Evolutionary conservation across 2,888 invertebrate species (phyloP).

Genomic region (Merodon equestris): DNA sequence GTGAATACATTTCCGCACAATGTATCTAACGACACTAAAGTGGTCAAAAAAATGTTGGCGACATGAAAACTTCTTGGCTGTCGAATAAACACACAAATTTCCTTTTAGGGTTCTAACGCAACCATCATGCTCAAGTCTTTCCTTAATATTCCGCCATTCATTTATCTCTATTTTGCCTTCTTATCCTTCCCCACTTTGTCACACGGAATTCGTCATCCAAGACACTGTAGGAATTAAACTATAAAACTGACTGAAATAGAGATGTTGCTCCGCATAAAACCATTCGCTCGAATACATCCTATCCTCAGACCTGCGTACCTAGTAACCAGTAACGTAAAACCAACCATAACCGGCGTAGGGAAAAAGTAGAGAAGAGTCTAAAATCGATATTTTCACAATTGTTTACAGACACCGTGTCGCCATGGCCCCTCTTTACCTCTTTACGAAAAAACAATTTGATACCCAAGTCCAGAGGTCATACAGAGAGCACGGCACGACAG

Average conservation of each 20-base stretch:
- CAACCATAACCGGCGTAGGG: no score
- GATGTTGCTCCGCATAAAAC: constrained; percentile 25
- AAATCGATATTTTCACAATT: constrained; percentile 63
- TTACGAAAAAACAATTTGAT: constrained; percentile 2
- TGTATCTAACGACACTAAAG: no score
- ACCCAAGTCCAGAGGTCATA: constrained; percentile 8
- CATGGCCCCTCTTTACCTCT: constrained; percentile 14
- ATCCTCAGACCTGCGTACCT: constrained; percentile 4
- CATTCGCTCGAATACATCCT: constrained; percentile 27
- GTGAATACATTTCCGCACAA: no score
- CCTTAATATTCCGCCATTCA: no score
- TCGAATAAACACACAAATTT: no score
- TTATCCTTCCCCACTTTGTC: no score
- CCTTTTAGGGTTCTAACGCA: no score
- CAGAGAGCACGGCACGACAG: no score
- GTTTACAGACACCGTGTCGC: constrained; percentile 64
- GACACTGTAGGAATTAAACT: constrained; percentile 16
- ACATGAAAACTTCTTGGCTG: no score
- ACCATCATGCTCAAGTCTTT: no score
- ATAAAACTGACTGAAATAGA: constrained; percentile 30
- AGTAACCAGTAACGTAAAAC: constrained; percentile 36
- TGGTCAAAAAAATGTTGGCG: no score
- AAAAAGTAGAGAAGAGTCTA: constrained; percentile 17
- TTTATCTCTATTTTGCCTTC: no score
- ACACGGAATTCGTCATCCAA: neutral